Evolutionary conservation across 2,888 invertebrate species (phyloP).

Genomic region (Drosophila austrosaltans): DNA sequence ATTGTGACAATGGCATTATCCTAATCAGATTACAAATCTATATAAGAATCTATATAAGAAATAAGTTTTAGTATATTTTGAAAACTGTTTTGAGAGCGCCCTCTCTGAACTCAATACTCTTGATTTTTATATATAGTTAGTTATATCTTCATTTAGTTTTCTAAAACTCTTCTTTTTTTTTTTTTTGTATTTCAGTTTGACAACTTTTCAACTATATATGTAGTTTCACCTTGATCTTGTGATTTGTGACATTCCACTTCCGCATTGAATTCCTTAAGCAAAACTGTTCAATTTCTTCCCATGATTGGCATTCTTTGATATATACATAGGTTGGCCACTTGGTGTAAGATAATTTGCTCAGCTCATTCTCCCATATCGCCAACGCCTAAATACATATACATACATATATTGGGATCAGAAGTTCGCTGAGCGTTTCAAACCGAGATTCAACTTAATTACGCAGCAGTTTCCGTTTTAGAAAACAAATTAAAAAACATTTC

Average conservation of each 20-base stretch:
- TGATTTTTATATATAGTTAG: no score
- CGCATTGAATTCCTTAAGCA: neutral
- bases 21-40: neutral
- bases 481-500: slow-evolving; percentile 51
- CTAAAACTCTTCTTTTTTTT: no score
- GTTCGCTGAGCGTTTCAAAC: slow-evolving; percentile 39
- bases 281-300: neutral
- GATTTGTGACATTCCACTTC: neutral
- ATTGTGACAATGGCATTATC: neutral
- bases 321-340: neutral
- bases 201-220: no score
- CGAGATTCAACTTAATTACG: slow-evolving; percentile 59
- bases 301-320: neutral
- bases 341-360: neutral
- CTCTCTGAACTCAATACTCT: no score
- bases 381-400: slow-evolving; percentile 26
- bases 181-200: no score
- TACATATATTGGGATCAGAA: slow-evolving; percentile 15
- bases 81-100: no score
- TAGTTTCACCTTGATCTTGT: slow-evolving; percentile 2
- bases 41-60: no score
- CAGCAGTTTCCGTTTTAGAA: slow-evolving; percentile 55
- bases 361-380: slow-evolving; percentile 63
- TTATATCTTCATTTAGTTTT: no score
- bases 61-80: no score